A percentile compares a stretch with the other conserved stretches of the same genome.
phyloP scores from a whole-genome alignment of 2,113 vertebrate genomes.

The Corydoras sp. region DNA sequence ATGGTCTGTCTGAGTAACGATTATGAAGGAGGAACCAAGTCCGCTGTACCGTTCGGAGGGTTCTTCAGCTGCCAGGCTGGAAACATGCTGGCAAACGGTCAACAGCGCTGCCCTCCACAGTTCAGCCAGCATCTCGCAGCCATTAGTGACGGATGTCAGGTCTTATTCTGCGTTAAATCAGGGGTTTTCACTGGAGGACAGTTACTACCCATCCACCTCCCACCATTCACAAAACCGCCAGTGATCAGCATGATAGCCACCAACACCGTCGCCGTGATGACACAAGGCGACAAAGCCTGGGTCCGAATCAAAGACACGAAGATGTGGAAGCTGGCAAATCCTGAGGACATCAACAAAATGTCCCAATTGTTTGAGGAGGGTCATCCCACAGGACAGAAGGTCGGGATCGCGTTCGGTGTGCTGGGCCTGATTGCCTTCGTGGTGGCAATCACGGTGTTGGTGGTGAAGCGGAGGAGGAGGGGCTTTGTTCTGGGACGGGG shows the following conservation, averaged over 20 bases:
- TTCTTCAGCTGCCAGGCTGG: slow-evolving; percentile 79
- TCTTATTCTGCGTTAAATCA: slow-evolving; percentile 77
- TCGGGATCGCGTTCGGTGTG: slow-evolving; percentile 55
- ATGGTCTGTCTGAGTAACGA: slow-evolving; percentile 74
- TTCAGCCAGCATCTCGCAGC: slow-evolving; percentile 81
- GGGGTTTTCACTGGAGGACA: slow-evolving; percentile 65
- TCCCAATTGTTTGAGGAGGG: not conserved
- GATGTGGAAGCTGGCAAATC: slow-evolving; percentile 65
- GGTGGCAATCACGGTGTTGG: slow-evolving; percentile 12
- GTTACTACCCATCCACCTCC: slow-evolving; percentile 66
- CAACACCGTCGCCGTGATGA: slow-evolving; percentile 75
- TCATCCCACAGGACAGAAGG: slow-evolving; percentile 31
- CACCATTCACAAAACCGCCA: slow-evolving; percentile 72
- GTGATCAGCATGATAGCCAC: slow-evolving; percentile 47
- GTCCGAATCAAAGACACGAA: slow-evolving; percentile 67
- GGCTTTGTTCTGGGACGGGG: not conserved
- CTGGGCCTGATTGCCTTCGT: slow-evolving; percentile 42
- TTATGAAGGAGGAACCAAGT: slow-evolving; percentile 60
- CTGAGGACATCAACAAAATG: slow-evolving; percentile 52
- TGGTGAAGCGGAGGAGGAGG: not conserved
- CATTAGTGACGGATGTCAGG: slow-evolving; percentile 81
- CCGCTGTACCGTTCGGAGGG: slow-evolving; percentile 76
- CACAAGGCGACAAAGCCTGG: slow-evolving; percentile 67
- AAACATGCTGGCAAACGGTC: slow-evolving; percentile 64
- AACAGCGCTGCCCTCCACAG: slow-evolving; percentile 68